Evolutionary conservation across 2,888 invertebrate species (phyloP), one percentile per base, ranked within the genome.

Genomic region (Sericinus montela): DNA sequence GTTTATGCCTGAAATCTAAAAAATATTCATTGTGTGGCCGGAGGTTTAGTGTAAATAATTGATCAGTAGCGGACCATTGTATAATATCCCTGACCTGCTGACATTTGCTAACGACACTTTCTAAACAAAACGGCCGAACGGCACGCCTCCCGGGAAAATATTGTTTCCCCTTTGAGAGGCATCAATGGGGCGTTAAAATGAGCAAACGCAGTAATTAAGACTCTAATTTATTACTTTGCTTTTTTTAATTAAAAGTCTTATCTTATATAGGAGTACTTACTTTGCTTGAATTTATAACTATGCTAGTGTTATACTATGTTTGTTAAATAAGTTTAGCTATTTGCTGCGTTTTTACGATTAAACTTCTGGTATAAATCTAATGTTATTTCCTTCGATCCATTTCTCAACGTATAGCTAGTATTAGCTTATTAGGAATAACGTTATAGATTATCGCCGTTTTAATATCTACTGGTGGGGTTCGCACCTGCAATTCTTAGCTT

Each of bases 91-190:
- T 45, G 48, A 49, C 35, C 48, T 35, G 34, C 15, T 34, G 44
- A 49, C 39, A 44, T 49, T 44, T 39, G 48, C 39, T 44, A 49
- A 49, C 39, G 48, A 49, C 48, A 49, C 39, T 49, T 34, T 43
- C 43, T 39, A 44, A 49, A 44, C 48, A 48, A 48, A 48, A 43
- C 44, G 48, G 15, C 16, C 38, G 48, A 44, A 49, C 11, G 48
- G 28, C 38, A 44, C 48, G 48, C 44, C 48, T 32, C 38, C 16
- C 16, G 14, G 44, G 44, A 19, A 44, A 48, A 44, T 44, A 44
- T 49, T 43, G 38, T 49, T 49, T 39, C 43, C 48, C 43, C 43
- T 49, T 49, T 49, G 39, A 44, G 48, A 38, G 44, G 38, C 38
- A 38, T 44, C 39, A 44, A 49, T 49, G 48, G 39, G 44, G 34